A percentile compares a stretch with the other conserved stretches of the same genome.
phyloP scores from a whole-genome alignment of 1,140 invertebrate genomes.

The Trachymyrmex cornetzi region DNA sequence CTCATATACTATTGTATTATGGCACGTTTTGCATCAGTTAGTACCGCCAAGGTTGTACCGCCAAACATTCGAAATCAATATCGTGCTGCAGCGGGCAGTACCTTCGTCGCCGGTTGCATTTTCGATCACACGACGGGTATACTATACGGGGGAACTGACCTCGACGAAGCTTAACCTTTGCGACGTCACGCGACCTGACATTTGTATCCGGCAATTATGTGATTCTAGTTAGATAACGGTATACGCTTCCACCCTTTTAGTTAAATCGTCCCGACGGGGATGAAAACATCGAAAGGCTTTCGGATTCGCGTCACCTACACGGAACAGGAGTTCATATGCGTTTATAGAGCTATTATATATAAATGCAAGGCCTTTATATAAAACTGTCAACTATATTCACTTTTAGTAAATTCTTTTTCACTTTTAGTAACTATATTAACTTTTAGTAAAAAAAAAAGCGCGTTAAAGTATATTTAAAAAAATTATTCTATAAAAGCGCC shows the following conservation, averaged over 20 bases:
- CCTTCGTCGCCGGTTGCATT: background rate
- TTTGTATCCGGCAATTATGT: slow-evolving; percentile 81
- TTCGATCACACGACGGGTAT: background rate
- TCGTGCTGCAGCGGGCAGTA: background rate
- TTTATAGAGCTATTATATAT: slow-evolving; percentile 7
- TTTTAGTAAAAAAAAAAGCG: background rate
- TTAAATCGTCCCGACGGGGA: slow-evolving; percentile 69
- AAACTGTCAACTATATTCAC: background rate
- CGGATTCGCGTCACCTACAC: slow-evolving; percentile 79
- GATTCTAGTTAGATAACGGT: slow-evolving; percentile 59
- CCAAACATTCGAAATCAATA: slow-evolving; percentile 7
- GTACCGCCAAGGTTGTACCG: no score
- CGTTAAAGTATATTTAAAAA: background rate
- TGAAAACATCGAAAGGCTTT: slow-evolving; percentile 81
- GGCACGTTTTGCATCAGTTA: no score
- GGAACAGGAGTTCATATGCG: slow-evolving; percentile 81
- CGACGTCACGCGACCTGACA: slow-evolving; percentile 83
- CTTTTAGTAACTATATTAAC: background rate
- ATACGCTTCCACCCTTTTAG: slow-evolving; percentile 14
- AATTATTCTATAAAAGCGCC: background rate
- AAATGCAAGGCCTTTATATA: background rate
- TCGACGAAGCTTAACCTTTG: slow-evolving; percentile 82
- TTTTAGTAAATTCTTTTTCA: background rate
- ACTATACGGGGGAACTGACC: slow-evolving; percentile 71
- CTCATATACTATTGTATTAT: background rate